Percentiles rank a stretch among this genome's conserved stretches.
Evolutionary conservation across 2,888 invertebrate species (phyloP).

Genomic region (Parascotia fuliginaria): DNA sequence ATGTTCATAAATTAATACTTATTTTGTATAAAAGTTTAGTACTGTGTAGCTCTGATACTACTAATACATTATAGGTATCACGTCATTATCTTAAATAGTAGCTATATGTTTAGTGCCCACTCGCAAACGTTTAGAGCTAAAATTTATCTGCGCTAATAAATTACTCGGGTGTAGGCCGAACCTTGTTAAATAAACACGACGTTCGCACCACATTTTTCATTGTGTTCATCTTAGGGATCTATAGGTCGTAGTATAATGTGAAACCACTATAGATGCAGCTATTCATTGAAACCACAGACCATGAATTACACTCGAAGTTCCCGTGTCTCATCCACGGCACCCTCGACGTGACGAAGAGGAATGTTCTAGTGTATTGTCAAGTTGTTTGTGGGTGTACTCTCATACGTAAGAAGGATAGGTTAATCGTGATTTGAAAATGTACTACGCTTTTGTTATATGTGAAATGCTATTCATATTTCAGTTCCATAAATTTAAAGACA

Average conservation of each 20-base stretch:
- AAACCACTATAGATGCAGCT: conserved; percentile 45
- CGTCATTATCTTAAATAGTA: conserved; percentile 63
- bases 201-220: conserved; percentile 77
- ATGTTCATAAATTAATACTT: no score
- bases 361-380: conserved; percentile 45
- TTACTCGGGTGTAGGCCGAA: conserved; percentile 59
- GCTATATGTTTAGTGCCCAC: conserved; percentile 58
- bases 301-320: conserved; percentile 51
- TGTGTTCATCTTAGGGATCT: conserved; percentile 51
- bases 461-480: background rate
- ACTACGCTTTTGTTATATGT: background rate
- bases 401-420: background rate
- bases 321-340: conserved; percentile 42
- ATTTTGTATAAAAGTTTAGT: conserved; percentile 4
- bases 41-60: conserved; percentile 31
- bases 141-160: conserved; percentile 79
- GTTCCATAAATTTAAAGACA: background rate
- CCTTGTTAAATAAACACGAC: conserved; percentile 75
- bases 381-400: conserved; percentile 29
- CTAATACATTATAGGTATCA: conserved; percentile 38
- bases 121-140: conserved; percentile 60
- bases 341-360: conserved; percentile 39
- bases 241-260: conserved; percentile 42
- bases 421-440: background rate
- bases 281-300: conserved; percentile 55